Conservation (phyloP, 2,888 invertebrate genomes). For the Prenolepis imparis region DNA sequence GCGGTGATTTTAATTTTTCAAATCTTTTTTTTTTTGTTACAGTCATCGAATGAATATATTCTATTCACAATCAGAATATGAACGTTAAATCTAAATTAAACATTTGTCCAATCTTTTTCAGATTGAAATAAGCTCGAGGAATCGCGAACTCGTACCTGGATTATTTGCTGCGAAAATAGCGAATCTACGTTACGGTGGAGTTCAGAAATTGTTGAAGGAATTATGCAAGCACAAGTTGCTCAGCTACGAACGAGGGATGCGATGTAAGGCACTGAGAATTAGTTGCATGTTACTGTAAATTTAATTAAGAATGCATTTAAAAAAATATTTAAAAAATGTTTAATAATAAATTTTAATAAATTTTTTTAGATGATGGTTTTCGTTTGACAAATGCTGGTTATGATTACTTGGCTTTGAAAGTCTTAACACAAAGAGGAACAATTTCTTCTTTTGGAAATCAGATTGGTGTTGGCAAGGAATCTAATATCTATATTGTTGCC, state of each 20-base stretch:
- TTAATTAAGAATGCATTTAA: not conserved
- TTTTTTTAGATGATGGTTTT: conserved; percentile 95
- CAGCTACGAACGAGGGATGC: conserved; percentile 97
- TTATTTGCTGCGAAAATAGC: conserved; percentile 96
- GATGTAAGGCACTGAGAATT: conserved; percentile 93
- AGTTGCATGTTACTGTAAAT: not conserved
- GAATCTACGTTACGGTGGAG: conserved; percentile 96
- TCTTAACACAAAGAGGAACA: conserved; percentile 92
- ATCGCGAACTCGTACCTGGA: conserved; percentile 98
- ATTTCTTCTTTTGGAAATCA: conserved; percentile 97
- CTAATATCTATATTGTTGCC: conserved; percentile 97
- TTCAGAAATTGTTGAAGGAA: conserved; percentile 95
- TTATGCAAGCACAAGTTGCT: conserved; percentile 96
- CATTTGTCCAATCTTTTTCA: conserved; percentile 81
- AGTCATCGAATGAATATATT: not conserved
- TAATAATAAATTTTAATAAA: not conserved
- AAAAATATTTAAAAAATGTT: not conserved
- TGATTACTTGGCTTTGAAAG: conserved; percentile 97
- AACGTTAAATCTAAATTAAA: not conserved
- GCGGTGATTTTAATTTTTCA: not conserved
- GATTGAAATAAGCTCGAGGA: conserved; percentile 99
- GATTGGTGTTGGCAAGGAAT: conserved; percentile 99
- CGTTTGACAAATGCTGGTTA: conserved; percentile 98
- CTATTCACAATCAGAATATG: not conserved
- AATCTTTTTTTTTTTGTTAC: not conserved